These are phyloP conservation scores for Drosophila formosana DNA, from an alignment of 2,888 invertebrate genomes.

Conservation along the genomic window DNA sequence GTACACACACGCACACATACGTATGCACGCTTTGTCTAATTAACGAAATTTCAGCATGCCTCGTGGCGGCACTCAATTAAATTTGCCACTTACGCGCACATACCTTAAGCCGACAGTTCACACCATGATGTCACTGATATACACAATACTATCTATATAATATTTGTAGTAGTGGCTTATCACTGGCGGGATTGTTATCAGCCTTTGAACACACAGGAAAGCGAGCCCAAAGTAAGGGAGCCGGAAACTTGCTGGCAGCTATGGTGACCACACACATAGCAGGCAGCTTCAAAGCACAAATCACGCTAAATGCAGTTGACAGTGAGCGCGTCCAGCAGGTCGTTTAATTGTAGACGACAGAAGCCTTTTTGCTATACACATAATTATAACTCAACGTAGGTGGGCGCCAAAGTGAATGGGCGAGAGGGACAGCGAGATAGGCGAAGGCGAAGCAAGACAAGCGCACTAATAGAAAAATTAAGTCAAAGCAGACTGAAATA, in stretches of 20 bases:
- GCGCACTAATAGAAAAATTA: conserved; percentile 71
- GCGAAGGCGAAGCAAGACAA: conserved; percentile 23
- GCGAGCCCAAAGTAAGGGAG: conserved; percentile 31
- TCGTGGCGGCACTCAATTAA: conserved; percentile 45
- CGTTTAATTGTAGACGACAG: conserved; percentile 71
- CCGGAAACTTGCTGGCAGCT: conserved; percentile 5
- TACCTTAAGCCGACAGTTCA: conserved; percentile 37
- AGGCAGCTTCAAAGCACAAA: conserved; percentile 71
- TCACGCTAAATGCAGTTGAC: conserved; percentile 67
- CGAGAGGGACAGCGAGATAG: not conserved
- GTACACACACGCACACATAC: not conserved
- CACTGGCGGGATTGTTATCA: conserved; percentile 49
- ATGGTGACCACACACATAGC: conserved; percentile 47
- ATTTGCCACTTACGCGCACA: conserved; percentile 15
- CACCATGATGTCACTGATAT: conserved; percentile 51
- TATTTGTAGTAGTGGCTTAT: conserved; percentile 48
- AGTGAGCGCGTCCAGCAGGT: conserved; percentile 62
- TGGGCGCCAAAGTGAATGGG: conserved; percentile 59
- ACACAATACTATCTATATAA: not conserved
- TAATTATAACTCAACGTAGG: conserved; percentile 76
- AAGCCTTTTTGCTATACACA: conserved; percentile 68
- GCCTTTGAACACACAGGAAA: not conserved
- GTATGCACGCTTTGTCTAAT: conserved; percentile 35
- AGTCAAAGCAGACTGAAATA: conserved; percentile 53
- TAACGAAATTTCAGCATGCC: conserved; percentile 45